phyloP scores from a whole-genome alignment of 2,888 invertebrate species.

The Netelia melanura region DNA sequence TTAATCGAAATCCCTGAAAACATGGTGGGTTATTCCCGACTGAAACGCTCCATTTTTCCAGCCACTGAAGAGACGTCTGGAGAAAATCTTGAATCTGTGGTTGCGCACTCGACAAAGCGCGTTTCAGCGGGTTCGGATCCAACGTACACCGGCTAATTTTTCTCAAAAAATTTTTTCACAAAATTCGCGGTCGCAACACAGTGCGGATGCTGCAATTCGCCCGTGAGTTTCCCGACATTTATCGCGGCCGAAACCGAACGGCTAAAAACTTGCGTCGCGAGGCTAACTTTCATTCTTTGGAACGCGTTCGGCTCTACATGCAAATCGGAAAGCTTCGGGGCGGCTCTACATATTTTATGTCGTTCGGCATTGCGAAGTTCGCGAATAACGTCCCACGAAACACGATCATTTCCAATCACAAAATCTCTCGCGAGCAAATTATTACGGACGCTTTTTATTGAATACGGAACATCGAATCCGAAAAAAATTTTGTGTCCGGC shows the following conservation, averaged over 20 bases:
- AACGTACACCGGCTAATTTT: conserved; percentile 66
- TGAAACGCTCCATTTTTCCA: conserved; percentile 58
- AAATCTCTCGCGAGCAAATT: no score
- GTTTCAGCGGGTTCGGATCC: conserved; percentile 62
- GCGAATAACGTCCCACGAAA: no score
- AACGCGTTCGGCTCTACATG: conserved; percentile 69
- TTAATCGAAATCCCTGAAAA: conserved; percentile 69
- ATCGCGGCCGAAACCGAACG: conserved; percentile 70
- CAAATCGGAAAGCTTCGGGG: conserved; percentile 67
- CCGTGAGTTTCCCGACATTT: conserved; percentile 60
- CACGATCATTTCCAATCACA: no score
- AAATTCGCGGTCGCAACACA: conserved; percentile 69
- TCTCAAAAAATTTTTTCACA: conserved; percentile 69
- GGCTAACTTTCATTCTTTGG: conserved; percentile 73
- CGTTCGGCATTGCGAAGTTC: conserved; percentile 65
- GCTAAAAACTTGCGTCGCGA: conserved; percentile 74
- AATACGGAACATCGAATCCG: no score
- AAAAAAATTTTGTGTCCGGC: no score
- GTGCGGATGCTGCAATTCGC: conserved; percentile 62
- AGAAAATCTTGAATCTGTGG: conserved; percentile 64
- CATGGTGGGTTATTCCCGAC: conserved; percentile 67
- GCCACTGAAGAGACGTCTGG: conserved; percentile 55
- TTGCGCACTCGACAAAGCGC: conserved; percentile 55
- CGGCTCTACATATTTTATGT: conserved; percentile 69
- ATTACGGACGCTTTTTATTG: no score